Evolutionary conservation across 2,113 vertebrate species (phyloP).

Genomic region (Rousettus leschenaultii): DNA sequence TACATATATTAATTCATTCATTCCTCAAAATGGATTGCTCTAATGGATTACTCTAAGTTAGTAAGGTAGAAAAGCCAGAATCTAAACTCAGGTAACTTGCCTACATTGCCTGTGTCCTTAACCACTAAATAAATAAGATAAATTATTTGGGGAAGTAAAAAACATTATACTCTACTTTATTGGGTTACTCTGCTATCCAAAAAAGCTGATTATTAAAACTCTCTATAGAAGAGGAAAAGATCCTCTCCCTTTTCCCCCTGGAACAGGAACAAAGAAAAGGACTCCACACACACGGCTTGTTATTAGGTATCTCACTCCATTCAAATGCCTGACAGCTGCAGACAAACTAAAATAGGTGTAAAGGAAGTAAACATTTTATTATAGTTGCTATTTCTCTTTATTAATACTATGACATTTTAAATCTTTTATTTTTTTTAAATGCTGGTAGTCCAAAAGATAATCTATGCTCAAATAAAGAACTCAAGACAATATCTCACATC

Average conservation of each 20-base stretch:
- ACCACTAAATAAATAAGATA: background rate
- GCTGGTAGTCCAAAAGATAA: background rate
- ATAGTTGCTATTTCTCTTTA: background rate
- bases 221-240: background rate
- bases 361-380: background rate
- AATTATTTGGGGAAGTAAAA: background rate
- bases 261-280: background rate
- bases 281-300: background rate
- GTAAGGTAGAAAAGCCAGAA: background rate
- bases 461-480: background rate
- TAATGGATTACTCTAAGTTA: background rate
- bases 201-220: background rate
- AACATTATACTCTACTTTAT: background rate
- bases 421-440: background rate
- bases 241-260: background rate
- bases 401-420: background rate
- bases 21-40: background rate
- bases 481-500: background rate
- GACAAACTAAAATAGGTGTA: background rate
- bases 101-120: background rate
- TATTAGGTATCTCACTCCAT: background rate
- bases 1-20: background rate
- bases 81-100: background rate
- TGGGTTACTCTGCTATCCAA: background rate
- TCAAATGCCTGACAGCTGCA: background rate